Evolutionary conservation across 2,797 vertebrate genomes (phyloP).

Genomic region (Acanthurus tractus): DNA sequence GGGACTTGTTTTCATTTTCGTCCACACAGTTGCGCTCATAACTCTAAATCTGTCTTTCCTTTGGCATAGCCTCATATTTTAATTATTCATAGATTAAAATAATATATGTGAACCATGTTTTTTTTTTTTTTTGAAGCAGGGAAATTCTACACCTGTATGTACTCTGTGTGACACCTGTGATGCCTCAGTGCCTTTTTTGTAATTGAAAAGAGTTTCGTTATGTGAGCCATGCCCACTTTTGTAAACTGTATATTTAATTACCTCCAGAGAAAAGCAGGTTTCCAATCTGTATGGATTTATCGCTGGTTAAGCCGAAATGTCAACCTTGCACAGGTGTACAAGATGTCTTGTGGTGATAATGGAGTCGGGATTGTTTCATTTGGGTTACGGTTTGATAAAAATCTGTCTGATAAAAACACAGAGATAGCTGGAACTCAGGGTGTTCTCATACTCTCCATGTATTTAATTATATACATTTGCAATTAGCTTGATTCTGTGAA

Average conservation of each 20-base stretch:
- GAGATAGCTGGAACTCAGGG: conserved; percentile 15
- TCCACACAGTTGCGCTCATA: neutral
- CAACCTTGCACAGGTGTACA: conserved; percentile 43
- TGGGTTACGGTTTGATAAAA: conserved; percentile 47
- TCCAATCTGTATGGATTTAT: conserved; percentile 34
- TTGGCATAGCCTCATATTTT: neutral
- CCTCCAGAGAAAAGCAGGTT: conserved; percentile 23
- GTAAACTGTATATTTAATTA: conserved; percentile 17
- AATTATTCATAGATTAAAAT: conserved; percentile 12
- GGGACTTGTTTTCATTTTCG: conserved; percentile 27
- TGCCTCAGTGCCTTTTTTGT: conserved; percentile 21
- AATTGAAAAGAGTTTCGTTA: conserved; percentile 26
- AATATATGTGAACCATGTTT: conserved; percentile 6
- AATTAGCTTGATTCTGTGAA: conserved; percentile 66
- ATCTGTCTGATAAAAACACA: conserved; percentile 41
- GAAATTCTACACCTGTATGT: neutral
- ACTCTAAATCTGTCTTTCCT: conserved; percentile 2
- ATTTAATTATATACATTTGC: conserved; percentile 72
- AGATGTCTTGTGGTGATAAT: conserved; percentile 55
- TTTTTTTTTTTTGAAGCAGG: neutral
- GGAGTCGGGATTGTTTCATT: conserved; percentile 31
- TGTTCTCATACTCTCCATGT: conserved; percentile 43
- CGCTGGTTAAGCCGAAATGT: conserved; percentile 55
- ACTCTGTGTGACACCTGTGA: conserved; percentile 4
- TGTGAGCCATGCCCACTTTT: conserved; percentile 3